A percentile compares a stretch with the other conserved stretches of the same genome.
These are phyloP conservation scores for Sarcophaga peregrina DNA, from an alignment of 1,140 invertebrate genomes.

Conservation along the genomic window DNA sequence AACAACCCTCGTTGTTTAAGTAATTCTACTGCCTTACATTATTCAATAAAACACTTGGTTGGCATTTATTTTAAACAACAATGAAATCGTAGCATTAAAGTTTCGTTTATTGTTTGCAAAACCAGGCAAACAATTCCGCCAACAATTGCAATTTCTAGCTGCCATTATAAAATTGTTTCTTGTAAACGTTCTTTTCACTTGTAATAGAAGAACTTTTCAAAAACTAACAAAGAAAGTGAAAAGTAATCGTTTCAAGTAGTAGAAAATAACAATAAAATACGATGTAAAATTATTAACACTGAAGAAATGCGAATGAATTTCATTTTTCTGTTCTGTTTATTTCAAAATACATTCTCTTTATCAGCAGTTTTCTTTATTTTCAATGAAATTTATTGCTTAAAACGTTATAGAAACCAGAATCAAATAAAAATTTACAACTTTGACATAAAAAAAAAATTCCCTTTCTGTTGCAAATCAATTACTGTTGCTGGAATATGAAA, in stretches of 20 bases:
- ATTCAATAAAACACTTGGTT: neutral
- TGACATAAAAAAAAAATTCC: too few relatives aligned
- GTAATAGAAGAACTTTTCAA: too few relatives aligned
- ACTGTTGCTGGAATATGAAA: too few relatives aligned
- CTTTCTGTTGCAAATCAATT: too few relatives aligned
- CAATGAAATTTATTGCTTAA: neutral
- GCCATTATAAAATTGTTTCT: too few relatives aligned
- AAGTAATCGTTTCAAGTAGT: neutral
- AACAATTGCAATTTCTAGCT: too few relatives aligned
- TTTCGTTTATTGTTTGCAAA: neutral
- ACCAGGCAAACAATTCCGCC: neutral
- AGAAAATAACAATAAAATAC: neutral
- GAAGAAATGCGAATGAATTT: neutral
- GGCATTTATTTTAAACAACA: neutral
- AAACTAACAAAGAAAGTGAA: constrained; percentile 15
- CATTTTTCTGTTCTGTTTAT: neutral
- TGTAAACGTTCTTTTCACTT: too few relatives aligned
- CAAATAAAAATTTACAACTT: too few relatives aligned
- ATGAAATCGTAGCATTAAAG: constrained; percentile 7
- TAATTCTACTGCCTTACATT: too few relatives aligned
- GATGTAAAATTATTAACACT: neutral
- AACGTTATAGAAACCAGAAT: too few relatives aligned
- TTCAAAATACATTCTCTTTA: neutral
- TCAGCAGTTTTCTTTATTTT: neutral
- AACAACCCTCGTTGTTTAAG: neutral